Percentiles rank a stretch among this genome's conserved stretches.
These are phyloP conservation scores for Tetrao urogallus DNA, from an alignment of 2,113 vertebrate genomes.

Conservation along the genomic window DNA sequence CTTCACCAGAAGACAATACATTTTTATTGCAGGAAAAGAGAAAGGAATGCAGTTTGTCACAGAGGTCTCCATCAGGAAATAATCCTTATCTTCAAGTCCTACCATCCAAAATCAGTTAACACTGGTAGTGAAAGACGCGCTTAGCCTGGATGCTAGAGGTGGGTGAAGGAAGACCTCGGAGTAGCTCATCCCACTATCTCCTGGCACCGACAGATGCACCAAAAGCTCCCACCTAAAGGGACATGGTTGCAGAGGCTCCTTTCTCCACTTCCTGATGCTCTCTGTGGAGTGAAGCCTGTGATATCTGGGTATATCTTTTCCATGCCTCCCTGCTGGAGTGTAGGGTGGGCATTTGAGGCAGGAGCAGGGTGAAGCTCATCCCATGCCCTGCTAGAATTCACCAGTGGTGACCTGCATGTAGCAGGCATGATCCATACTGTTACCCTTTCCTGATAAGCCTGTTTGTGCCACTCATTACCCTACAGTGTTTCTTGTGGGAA, in stretches of 20 bases:
- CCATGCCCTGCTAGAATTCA: not conserved
- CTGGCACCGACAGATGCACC: not conserved
- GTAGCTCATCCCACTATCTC: not conserved
- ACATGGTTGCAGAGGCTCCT: rapidly evolving
- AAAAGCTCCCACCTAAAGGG: not conserved
- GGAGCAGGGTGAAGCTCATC: not conserved
- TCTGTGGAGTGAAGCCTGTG: not conserved
- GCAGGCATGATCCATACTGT: not conserved
- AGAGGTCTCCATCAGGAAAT: not conserved
- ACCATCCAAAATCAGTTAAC: not conserved
- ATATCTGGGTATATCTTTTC: not conserved
- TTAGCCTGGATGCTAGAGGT: not conserved
- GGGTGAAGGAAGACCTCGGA: not conserved
- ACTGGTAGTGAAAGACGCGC: not conserved
- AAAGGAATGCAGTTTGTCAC: not conserved
- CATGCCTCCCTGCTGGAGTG: not conserved
- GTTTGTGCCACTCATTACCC: rapidly evolving
- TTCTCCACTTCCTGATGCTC: not conserved
- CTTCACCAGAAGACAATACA: not conserved
- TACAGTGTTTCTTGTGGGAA: rapidly evolving
- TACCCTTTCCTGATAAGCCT: rapidly evolving
- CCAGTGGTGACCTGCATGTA: not conserved
- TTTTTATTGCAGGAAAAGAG: not conserved
- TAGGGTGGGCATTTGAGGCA: not conserved
- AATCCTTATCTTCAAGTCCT: not conserved